Percentiles rank a stretch among this genome's conserved stretches.
These are phyloP conservation scores for Xiphophorus birchmanni DNA, from an alignment of 2,797 vertebrate species.

Conservation along the genomic window DNA sequence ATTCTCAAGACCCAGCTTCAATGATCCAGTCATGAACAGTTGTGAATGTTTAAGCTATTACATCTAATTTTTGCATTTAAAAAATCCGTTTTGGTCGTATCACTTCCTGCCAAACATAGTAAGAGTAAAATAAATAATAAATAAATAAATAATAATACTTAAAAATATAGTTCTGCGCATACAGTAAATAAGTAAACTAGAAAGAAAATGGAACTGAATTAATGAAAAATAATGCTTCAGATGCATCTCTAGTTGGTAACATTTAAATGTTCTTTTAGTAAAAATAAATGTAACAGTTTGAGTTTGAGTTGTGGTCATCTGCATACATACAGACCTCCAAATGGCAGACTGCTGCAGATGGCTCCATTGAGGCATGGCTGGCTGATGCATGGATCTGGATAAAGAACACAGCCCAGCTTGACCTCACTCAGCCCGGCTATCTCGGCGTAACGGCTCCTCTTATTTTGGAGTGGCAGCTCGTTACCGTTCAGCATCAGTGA, in stretches of 20 bases:
- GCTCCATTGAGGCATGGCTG: constrained; percentile 92
- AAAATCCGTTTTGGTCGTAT: neutral
- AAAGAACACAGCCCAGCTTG: constrained; percentile 88
- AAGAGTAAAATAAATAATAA: too few species aligned
- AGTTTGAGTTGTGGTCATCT: neutral
- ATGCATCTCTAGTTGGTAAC: neutral
- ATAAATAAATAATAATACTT: neutral
- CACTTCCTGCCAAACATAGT: neutral
- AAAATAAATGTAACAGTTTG: neutral
- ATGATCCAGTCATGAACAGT: neutral
- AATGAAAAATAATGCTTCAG: neutral
- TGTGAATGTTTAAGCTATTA: neutral
- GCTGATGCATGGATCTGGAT: constrained; percentile 87
- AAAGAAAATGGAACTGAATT: too few species aligned
- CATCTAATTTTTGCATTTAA: too few species aligned
- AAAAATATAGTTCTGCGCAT: neutral
- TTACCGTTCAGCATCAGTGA: constrained; percentile 90
- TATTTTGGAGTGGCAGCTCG: constrained; percentile 90
- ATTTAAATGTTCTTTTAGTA: neutral
- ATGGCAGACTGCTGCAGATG: constrained; percentile 84
- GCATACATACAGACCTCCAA: constrained; percentile 84
- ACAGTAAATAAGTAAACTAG: neutral
- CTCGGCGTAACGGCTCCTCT: constrained; percentile 87
- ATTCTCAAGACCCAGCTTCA: neutral
- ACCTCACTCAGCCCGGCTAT: constrained; percentile 90